A percentile compares a stretch with the other conserved stretches of the same genome.
phyloP scores from a whole-genome alignment of 1,140 invertebrate species.

The Lordiphosa clarofinis region DNA sequence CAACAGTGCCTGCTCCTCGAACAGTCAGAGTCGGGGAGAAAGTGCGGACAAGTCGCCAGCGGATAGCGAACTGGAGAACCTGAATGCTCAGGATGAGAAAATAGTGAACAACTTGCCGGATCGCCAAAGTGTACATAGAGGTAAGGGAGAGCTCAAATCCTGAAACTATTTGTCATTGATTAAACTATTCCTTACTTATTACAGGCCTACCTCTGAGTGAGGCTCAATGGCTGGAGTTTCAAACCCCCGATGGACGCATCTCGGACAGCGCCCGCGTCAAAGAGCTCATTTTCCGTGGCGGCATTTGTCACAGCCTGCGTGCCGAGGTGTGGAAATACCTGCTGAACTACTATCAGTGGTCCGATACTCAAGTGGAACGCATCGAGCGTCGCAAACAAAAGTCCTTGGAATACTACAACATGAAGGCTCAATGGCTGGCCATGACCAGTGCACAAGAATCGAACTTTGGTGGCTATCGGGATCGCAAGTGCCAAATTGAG shows the following conservation, averaged over 20 bases:
- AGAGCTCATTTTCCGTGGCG: slow-evolving; percentile 93
- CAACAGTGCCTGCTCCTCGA: slow-evolving; percentile 58
- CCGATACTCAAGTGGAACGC: slow-evolving; percentile 87
- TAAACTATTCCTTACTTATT: neutral
- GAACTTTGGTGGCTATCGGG: slow-evolving; percentile 92
- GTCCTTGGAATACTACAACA: slow-evolving; percentile 93
- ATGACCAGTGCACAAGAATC: slow-evolving; percentile 93
- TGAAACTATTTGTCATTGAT: neutral
- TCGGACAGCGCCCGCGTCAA: slow-evolving; percentile 85
- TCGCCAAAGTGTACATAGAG: slow-evolving; percentile 51
- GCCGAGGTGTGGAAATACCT: slow-evolving; percentile 97
- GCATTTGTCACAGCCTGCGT: slow-evolving; percentile 86
- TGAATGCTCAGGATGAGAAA: slow-evolving; percentile 70
- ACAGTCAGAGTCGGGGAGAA: slow-evolving; percentile 58
- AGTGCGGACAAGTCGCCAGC: slow-evolving; percentile 70
- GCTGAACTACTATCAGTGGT: slow-evolving; percentile 93
- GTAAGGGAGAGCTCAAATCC: slow-evolving; percentile 14
- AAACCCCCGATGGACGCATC: slow-evolving; percentile 89
- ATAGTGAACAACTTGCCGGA: slow-evolving; percentile 69
- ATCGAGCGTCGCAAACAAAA: slow-evolving; percentile 85
- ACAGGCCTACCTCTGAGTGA: slow-evolving; percentile 83
- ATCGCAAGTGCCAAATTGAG: slow-evolving; percentile 96
- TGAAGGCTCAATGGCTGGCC: slow-evolving; percentile 98
- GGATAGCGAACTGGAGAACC: slow-evolving; percentile 69
- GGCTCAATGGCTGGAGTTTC: slow-evolving; percentile 89